Evolutionary conservation across 2,113 vertebrate species (phyloP).

Genomic region (Gymnogyps californianus): DNA sequence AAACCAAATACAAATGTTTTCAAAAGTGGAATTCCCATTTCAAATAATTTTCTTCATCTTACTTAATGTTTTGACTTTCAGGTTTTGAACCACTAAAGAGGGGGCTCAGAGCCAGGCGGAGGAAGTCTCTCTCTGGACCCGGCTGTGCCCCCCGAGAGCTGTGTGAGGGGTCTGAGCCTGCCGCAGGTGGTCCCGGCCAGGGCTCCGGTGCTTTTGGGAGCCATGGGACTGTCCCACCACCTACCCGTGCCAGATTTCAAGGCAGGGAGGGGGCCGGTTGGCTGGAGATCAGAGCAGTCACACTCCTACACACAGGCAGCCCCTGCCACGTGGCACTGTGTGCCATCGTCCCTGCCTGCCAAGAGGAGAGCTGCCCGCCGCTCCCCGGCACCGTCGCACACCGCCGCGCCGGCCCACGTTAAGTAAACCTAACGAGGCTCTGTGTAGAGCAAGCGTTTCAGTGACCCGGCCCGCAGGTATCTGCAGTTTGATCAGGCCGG

Average conservation of each 20-base stretch:
- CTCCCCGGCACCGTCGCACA: background rate
- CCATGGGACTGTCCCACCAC: accelerated
- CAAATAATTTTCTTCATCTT: background rate
- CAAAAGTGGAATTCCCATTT: background rate
- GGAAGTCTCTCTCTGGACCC: background rate
- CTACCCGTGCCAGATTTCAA: background rate
- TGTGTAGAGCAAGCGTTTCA: accelerated
- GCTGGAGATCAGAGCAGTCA: background rate
- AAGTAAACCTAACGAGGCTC: background rate
- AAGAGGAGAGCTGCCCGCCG: background rate
- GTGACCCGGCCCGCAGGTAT: accelerated
- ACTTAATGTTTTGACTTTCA: background rate
- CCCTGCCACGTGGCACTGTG: background rate
- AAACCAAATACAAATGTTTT: background rate
- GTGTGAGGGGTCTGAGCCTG: accelerated
- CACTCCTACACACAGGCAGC: background rate
- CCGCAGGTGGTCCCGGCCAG: accelerated
- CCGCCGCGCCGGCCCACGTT: accelerated
- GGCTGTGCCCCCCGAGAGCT: background rate
- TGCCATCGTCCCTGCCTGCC: background rate
- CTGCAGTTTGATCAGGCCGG: background rate
- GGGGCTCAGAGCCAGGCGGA: background rate
- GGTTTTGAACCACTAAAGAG: background rate
- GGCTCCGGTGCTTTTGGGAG: background rate
- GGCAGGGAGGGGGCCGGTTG: background rate